These are phyloP conservation scores for Bombyx mandarina DNA, from an alignment of 1,140 invertebrate species.

Conservation along the genomic window DNA sequence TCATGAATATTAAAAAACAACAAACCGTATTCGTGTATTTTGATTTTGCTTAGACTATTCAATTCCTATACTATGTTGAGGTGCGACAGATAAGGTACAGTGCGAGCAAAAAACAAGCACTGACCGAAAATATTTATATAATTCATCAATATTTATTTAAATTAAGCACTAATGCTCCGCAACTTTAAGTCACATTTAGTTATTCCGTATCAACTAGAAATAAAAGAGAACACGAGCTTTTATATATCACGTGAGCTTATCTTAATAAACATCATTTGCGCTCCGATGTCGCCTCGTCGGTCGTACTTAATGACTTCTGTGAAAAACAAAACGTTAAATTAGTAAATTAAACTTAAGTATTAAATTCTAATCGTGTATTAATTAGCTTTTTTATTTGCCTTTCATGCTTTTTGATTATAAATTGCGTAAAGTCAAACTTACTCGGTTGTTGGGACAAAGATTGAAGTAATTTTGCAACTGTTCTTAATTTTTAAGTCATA, in stretches of 20 bases:
- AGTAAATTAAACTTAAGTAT: no score
- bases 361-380: no score
- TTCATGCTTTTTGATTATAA: no score
- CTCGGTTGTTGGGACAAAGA: no score
- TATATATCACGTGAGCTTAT: conserved; percentile 5
- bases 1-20: conserved; percentile 33
- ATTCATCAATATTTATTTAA: conserved; percentile 4
- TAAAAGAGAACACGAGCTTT: conserved; percentile 16
- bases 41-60: conserved; percentile 60
- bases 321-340: conserved; percentile 4
- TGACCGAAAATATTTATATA: neutral
- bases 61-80: conserved; percentile 56
- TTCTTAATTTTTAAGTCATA: no score
- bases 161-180: conserved; percentile 19
- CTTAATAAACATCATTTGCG: conserved; percentile 13
- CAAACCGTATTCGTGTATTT: conserved; percentile 55
- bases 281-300: conserved; percentile 9
- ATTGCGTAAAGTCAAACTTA: no score
- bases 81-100: neutral
- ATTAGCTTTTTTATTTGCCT: no score
- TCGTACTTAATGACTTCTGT: conserved; percentile 17
- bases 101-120: conserved; percentile 2
- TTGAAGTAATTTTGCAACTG: no score
- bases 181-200: conserved; percentile 20
- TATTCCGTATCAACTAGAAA: conserved; percentile 12